These are phyloP conservation scores for Nipponacmea schrenckii DNA, from an alignment of 2,888 invertebrate species.

Conservation along the genomic window DNA sequence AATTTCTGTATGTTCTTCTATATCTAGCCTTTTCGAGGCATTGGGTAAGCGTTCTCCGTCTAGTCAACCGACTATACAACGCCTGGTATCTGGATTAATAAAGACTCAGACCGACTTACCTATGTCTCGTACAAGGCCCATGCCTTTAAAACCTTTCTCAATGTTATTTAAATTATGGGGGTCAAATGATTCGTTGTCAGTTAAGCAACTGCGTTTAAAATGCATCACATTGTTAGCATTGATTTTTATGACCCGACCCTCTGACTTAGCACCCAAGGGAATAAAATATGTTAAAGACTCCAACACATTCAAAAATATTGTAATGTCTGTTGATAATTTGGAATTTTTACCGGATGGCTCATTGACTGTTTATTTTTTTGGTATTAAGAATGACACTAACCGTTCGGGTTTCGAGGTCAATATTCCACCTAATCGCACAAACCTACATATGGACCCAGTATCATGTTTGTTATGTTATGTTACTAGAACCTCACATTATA, in stretches of 20 bases:
- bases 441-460: background rate
- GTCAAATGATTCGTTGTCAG: background rate
- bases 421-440: no score
- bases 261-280: background rate
- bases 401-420: no score
- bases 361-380: no score
- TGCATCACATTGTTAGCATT: background rate
- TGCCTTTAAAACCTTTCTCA: background rate
- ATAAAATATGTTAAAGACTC: no score
- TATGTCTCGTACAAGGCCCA: background rate
- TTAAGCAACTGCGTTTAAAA: slow-evolving; percentile 1
- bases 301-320: no score
- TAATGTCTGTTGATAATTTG: no score
- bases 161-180: background rate
- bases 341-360: no score
- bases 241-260: background rate
- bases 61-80: background rate
- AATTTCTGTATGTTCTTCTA: no score
- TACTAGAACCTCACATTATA: no score
- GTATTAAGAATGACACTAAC: no score
- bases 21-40: background rate
- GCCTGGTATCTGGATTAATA: background rate
- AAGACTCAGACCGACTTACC: background rate
- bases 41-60: background rate
- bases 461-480: background rate